Evolutionary conservation across 2,888 invertebrate species (phyloP).

Genomic region (Drosophila algonquin): DNA sequence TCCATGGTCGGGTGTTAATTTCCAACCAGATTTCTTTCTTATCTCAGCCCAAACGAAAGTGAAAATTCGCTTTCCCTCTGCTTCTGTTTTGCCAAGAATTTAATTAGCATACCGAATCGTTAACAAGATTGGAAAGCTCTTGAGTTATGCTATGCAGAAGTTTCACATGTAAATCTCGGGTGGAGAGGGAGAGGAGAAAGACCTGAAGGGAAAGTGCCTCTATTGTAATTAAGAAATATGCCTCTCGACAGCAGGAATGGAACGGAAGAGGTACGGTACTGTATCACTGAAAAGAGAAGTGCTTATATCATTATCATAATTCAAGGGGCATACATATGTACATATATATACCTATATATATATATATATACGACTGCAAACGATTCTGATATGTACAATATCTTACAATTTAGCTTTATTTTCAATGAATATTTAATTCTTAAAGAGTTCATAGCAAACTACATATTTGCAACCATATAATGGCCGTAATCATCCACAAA

Average conservation of each 20-base stretch:
- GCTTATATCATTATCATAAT: neutral
- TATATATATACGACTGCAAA: too few relatives aligned
- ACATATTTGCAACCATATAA: neutral
- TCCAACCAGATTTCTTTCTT: slow-evolving; percentile 53
- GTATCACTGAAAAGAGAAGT: neutral
- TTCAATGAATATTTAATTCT: neutral
- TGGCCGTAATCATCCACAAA: neutral
- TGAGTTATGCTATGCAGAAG: slow-evolving; percentile 66
- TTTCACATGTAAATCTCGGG: slow-evolving; percentile 18
- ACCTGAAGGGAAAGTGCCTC: slow-evolving; percentile 8
- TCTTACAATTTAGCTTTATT: neutral
- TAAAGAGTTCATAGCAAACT: neutral
- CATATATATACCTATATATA: too few relatives aligned
- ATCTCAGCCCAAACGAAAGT: slow-evolving; percentile 41
- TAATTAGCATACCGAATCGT: slow-evolving; percentile 75
- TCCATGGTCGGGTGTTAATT: slow-evolving; percentile 67
- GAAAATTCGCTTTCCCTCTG: slow-evolving; percentile 31
- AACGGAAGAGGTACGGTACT: neutral
- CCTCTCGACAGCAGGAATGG: neutral
- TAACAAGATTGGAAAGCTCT: slow-evolving; percentile 70
- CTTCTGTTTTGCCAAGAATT: slow-evolving; percentile 63
- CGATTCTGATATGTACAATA: neutral
- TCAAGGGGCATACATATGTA: too few relatives aligned
- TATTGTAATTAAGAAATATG: slow-evolving; percentile 12
- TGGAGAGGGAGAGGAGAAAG: neutral